Evolutionary conservation across 2,888 invertebrate genomes (phyloP).

Genomic region (Chloroclystis v-ata): DNA sequence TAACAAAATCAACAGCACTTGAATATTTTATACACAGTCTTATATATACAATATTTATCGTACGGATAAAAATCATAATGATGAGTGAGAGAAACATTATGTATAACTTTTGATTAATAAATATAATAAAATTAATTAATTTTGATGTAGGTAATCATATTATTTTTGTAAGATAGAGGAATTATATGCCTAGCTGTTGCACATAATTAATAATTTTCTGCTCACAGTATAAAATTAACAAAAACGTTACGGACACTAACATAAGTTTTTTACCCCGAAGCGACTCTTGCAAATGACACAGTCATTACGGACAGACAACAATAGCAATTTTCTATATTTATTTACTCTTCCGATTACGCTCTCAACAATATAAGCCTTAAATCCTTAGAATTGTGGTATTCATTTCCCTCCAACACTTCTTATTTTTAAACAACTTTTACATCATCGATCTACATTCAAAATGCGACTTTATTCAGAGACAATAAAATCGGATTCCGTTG

Average conservation of each 20-base stretch:
- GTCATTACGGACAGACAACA: conserved; percentile 49
- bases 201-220: too few species aligned
- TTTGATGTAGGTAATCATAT: too few species aligned
- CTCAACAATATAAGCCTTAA: conserved; percentile 73
- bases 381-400: conserved; percentile 76
- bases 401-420: conserved; percentile 76
- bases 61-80: too few species aligned
- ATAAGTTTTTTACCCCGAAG: conserved; percentile 35
- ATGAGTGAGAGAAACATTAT: too few species aligned
- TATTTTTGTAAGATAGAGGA: too few species aligned
- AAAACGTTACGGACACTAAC: neutral
- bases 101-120: too few species aligned
- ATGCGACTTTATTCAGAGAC: conserved; percentile 26
- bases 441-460: conserved; percentile 23
- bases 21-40: too few species aligned
- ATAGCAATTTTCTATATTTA: conserved; percentile 55
- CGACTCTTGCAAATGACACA: conserved; percentile 58
- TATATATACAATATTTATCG: too few species aligned
- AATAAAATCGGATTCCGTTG: conserved; percentile 40
- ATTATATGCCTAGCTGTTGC: too few species aligned
- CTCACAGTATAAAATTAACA: too few species aligned
- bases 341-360: conserved; percentile 69
- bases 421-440: conserved; percentile 59
- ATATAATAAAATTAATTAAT: too few species aligned
- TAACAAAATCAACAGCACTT: too few species aligned